Percentiles rank a stretch among this genome's conserved stretches.
Conservation (phyloP, 2,113 vertebrate species). For the human (Homo sapiens) region GRCh38 chrX:144042001-144042500, state of each 20-base stretch:
- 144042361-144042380: not conserved
- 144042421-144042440: not conserved
- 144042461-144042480: not conserved
- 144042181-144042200: not conserved
- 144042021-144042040: not conserved
- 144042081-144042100: not conserved
- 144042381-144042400: not conserved
- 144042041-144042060: not conserved
- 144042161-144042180: not conserved
- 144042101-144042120: not conserved
- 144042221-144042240: not conserved
- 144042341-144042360: not conserved
- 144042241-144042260: not conserved
- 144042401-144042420: not conserved
- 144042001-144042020: conserved; percentile 1
- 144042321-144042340: not conserved
- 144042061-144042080: not conserved
- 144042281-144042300: not conserved
- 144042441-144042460: not conserved
- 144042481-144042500: conserved; percentile 15
- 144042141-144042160: conserved; percentile 32
- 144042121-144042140: conserved; percentile 3
- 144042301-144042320: conserved; percentile 32
- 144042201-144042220: too few species aligned
- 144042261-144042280: not conserved